Evolutionary conservation across 2,113 vertebrate species (phyloP), one percentile per base, ranked within the genome.

Genomic region (Sander lucioperca): DNA sequence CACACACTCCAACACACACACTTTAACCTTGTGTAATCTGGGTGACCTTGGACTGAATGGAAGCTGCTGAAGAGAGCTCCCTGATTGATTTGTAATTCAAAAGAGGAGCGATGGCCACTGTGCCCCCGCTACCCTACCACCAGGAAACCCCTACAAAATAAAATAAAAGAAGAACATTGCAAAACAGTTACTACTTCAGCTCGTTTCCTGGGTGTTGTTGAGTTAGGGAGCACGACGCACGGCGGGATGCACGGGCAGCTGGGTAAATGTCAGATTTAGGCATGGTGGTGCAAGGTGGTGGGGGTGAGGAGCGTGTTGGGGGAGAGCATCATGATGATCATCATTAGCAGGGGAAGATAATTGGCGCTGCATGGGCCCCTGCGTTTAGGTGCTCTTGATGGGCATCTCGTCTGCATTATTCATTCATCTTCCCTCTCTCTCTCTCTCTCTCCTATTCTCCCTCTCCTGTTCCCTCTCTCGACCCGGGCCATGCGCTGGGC

Each of bases 21-120:
- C 33, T 84, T 93, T 97, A 96, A 97, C 97, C 97, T 98, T 97
- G 96, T 95, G 96, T 97, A 97, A 98, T 97, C 96, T 95, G 94
- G 91, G 95, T 96, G 97, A 98, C 97, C 98, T 98, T 97, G 97
- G 94, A 91, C 94, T 80, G 79, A 96, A 96, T 95, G 95, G 95
- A 95, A 95, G 95, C 95, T 91, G 71, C 58, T 36, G 58, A 72
- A 48, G 82, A 91, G 89, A 82, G 77, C 71, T 74, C 95, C 94
- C 94, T 88, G 94, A 96, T 96, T 97, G 96, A 97, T 97, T 97
- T 97, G 96, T 97, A 96, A 97, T 97, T 96, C 96, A 96, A 96
- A 97, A 96, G 86, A 91, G 90, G 92, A 93, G 94, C 84, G 93
- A 82, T 71, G 80, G 77, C 59, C 78, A 95, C 95, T 92, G 61